Base-by-base conservation (phyloP, 1,140 invertebrate species). In the Brachionus angularis region DNA sequence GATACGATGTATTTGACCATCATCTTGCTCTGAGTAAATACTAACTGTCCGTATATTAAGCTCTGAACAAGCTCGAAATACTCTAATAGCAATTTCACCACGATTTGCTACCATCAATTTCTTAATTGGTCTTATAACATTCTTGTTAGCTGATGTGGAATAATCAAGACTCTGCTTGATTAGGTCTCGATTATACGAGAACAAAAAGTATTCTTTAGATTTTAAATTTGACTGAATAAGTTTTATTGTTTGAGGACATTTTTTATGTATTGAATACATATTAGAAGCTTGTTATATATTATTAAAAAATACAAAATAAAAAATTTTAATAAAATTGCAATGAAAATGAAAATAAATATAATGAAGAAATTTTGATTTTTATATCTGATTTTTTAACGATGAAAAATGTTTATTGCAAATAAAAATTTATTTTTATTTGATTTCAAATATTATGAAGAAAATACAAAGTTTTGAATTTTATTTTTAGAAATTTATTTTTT, bases 21-120 rank as follows among this genome's bases (percentile, higher is more conserved):
- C 92, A 80, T 98, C 95, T 80, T 98, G 93, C 78, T 98, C 94
- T 5, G 94, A 96, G 82, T 98, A 99, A 39, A 99, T 90, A 39
- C 94, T 95, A 36, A 99, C 94, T 5, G 96, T 81, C 1, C 78
- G 86, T 72, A 98, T 98, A 21, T 95, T 94, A 75, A 99, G 84
- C 83, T 99, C 96, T 3, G 89, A 93, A 79, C 95, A 96, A 78
- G 96, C 96, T 84, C 96, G 86, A 81, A 98, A 98, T 12, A 99
- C 93, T 76, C 96, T 85, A 74, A 98, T 95, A 2, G 96, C 96
- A 75, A 99, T 99, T 84, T 99, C 96, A 70, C 95, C 70, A 31
- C 70, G 70, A 27, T 71, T 71, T 5, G 70, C 70, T 2, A 71
- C 70, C 49, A 71, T 47, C 23, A 71, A 31, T 46, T 71, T 71